Conservation (phyloP, 2,888 invertebrate genomes). For the Agonopterix arenella region DNA sequence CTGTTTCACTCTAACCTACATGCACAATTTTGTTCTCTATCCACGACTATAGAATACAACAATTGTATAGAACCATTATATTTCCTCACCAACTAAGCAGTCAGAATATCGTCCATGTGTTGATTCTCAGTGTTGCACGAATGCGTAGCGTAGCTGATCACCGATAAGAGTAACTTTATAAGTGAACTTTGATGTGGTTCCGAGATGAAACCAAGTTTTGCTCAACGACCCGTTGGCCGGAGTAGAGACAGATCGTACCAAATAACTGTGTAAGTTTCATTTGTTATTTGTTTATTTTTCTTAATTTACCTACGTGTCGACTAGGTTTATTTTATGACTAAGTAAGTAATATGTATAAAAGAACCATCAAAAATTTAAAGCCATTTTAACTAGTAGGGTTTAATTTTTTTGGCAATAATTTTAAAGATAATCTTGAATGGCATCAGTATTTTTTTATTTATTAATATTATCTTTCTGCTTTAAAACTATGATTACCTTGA, state of each 20-base stretch:
- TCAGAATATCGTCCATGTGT: background rate
- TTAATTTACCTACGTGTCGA: constrained; percentile 8
- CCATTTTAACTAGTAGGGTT: constrained; percentile 3
- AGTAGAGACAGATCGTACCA: constrained; percentile 16
- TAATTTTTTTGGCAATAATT: background rate
- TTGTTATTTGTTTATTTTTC: constrained; percentile 15
- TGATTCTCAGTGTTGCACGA: no score
- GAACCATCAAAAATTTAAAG: constrained; percentile 1
- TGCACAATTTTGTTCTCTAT: constrained; percentile 16
- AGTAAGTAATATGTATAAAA: background rate
- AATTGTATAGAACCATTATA: constrained; percentile 11
- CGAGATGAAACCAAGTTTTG: constrained; percentile 4
- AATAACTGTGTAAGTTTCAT: constrained; percentile 17
- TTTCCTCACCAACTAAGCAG: background rate
- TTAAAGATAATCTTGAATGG: background rate
- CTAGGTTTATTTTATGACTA: background rate
- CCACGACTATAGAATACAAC: constrained; percentile 13
- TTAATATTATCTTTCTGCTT: constrained; percentile 2
- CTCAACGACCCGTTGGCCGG: constrained; percentile 4
- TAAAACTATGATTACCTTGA: constrained; percentile 67
- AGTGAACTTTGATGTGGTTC: background rate
- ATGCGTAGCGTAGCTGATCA: no score
- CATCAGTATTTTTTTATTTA: constrained; percentile 1
- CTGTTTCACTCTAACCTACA: background rate
- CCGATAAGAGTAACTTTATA: no score